Percentiles rank a stretch among this genome's conserved stretches.
These are phyloP conservation scores for Trachelus stipa DNA, from an alignment of 2,888 invertebrate species.

Conservation along the genomic window DNA sequence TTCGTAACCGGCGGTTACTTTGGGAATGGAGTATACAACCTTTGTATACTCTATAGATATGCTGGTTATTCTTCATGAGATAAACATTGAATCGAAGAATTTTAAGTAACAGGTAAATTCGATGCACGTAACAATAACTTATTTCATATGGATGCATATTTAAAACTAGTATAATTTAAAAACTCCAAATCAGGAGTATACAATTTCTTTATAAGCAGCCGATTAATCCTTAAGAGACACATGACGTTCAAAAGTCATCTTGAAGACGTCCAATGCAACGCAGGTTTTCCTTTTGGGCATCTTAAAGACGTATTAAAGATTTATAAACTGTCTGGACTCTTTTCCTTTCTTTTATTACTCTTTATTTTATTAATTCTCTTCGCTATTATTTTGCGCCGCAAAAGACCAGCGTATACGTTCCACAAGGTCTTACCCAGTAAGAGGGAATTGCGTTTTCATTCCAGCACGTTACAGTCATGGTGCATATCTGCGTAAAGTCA, in stretches of 20 bases:
- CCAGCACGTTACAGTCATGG: constrained; percentile 31
- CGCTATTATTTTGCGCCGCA: not conserved
- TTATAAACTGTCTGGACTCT: not conserved
- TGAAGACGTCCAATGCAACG: not conserved
- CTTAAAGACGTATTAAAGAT: not conserved
- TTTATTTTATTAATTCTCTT: not conserved
- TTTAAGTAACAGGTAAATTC: not conserved
- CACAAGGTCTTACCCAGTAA: constrained; percentile 40
- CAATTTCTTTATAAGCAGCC: not conserved
- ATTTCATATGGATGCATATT: not conserved
- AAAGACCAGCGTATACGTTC: constrained; percentile 5
- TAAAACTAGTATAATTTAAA: not conserved
- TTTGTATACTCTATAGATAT: not conserved
- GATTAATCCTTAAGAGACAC: not conserved
- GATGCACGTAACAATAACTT: not conserved
- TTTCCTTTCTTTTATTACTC: not conserved
- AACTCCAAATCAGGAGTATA: not conserved
- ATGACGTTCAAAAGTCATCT: not conserved
- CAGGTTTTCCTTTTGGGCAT: not conserved
- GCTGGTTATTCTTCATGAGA: not conserved
- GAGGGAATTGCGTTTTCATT: constrained; percentile 38
- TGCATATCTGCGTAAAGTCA: constrained; percentile 39
- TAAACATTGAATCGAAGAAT: not conserved
- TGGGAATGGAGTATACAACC: not conserved
- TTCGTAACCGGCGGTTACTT: constrained; percentile 42